A percentile compares a stretch with the other conserved stretches of the same genome.
phyloP scores from a whole-genome alignment of 2,888 invertebrate species.

The Galerucella nymphaeae region DNA sequence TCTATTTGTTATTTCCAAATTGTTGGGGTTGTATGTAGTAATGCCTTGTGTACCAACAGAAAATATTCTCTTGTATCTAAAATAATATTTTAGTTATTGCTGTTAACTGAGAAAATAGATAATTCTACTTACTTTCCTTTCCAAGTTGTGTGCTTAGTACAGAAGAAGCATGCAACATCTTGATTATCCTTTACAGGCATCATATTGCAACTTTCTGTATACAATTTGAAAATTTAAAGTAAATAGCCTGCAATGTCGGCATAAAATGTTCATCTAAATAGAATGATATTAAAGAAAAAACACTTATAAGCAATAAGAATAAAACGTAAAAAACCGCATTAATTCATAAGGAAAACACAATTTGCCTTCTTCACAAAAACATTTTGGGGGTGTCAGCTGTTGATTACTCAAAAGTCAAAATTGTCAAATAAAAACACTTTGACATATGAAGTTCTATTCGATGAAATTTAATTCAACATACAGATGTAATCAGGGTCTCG shows the following conservation, averaged over 20 bases:
- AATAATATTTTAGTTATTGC: conserved; percentile 28
- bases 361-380: conserved; percentile 24
- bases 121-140: conserved; percentile 87
- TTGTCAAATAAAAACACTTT: no score
- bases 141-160: conserved; percentile 98
- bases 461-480: not conserved
- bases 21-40: conserved; percentile 96
- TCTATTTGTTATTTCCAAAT: conserved; percentile 92
- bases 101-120: not conserved
- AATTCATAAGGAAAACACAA: conserved; percentile 33
- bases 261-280: conserved; percentile 21
- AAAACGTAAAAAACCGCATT: conserved; percentile 21
- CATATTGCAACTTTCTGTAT: conserved; percentile 67
- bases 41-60: conserved; percentile 95
- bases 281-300: not conserved
- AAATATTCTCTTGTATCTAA: conserved; percentile 94
- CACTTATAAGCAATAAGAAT: conserved; percentile 5
- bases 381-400: conserved; percentile 49
- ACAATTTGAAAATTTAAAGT: conserved; percentile 24
- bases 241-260: conserved; percentile 17
- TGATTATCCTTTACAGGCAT: conserved; percentile 90
- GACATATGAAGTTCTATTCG: not conserved
- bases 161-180: conserved; percentile 96
- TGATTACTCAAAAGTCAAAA: conserved; percentile 34
- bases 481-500: not conserved